These are phyloP conservation scores for Apus apus DNA, from an alignment of 2,113 vertebrate genomes.

Conservation along the genomic window DNA sequence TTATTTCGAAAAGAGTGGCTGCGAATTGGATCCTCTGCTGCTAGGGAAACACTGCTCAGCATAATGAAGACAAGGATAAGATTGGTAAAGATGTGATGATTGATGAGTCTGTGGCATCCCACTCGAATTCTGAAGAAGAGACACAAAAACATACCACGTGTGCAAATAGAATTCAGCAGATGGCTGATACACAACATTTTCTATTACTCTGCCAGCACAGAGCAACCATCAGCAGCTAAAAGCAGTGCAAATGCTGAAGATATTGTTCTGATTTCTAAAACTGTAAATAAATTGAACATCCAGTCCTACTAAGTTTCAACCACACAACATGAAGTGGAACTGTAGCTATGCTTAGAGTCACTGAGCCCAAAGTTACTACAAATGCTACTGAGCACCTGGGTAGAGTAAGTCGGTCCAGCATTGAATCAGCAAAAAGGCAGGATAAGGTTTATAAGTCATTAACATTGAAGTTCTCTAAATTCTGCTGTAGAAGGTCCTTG, in stretches of 20 bases:
- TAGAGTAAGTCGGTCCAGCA: not conserved
- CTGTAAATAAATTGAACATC: not conserved
- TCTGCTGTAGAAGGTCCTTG: not conserved
- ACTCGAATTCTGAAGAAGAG: constrained; percentile 88
- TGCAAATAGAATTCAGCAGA: not conserved
- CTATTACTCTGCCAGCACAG: not conserved
- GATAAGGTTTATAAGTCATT: not conserved
- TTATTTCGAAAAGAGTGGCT: constrained; percentile 95
- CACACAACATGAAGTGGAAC: not conserved
- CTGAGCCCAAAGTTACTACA: not conserved
- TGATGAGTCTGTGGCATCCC: constrained; percentile 94
- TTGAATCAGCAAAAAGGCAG: not conserved
- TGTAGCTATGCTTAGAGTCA: not conserved
- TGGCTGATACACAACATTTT: not conserved
- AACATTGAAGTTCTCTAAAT: not conserved
- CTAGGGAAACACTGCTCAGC: constrained; percentile 96
- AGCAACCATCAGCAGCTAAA: not conserved
- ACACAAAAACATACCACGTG: constrained; percentile 25
- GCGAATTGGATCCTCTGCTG: constrained; percentile 96
- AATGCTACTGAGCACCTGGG: not conserved
- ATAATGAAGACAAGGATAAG: constrained; percentile 99
- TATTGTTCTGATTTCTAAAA: not conserved
- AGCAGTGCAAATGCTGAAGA: not conserved
- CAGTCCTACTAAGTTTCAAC: not conserved
- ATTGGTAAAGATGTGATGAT: constrained; percentile 98